Evolutionary conservation across 2,797 vertebrate species (phyloP).

Genomic region (Malacoraja senta): DNA sequence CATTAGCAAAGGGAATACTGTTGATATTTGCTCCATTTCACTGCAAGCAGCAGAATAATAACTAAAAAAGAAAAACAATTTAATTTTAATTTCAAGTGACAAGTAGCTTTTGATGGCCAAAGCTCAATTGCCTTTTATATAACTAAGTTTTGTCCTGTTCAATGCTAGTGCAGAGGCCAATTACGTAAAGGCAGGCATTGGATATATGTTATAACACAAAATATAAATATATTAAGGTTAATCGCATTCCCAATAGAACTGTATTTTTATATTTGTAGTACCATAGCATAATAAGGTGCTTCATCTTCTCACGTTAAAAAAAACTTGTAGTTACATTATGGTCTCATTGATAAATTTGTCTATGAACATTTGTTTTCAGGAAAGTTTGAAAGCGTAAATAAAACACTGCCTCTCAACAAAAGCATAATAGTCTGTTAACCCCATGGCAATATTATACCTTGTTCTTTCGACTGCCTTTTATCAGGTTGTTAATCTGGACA

Average conservation of each 20-base stretch:
- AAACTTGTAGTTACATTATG: too few relatives aligned
- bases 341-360: not conserved
- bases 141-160: not conserved
- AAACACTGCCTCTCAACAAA: not conserved
- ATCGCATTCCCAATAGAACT: not conserved
- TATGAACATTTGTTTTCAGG: not conserved
- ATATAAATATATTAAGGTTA: not conserved
- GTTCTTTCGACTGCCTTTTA: not conserved
- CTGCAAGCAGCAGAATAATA: not conserved
- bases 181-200: too few relatives aligned
- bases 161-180: not conserved
- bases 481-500: not conserved
- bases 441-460: not conserved
- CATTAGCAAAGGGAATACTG: not conserved
- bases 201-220: not conserved
- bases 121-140: not conserved
- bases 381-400: not conserved
- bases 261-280: not conserved
- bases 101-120: not conserved
- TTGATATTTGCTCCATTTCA: not conserved
- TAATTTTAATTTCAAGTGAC: conserved; percentile 7
- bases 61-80: too few relatives aligned
- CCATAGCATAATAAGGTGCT: not conserved
- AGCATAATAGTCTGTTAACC: too few relatives aligned
- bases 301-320: too few relatives aligned